Base-by-base conservation (phyloP, 2,888 invertebrate species). In the Dasypolia templi region DNA sequence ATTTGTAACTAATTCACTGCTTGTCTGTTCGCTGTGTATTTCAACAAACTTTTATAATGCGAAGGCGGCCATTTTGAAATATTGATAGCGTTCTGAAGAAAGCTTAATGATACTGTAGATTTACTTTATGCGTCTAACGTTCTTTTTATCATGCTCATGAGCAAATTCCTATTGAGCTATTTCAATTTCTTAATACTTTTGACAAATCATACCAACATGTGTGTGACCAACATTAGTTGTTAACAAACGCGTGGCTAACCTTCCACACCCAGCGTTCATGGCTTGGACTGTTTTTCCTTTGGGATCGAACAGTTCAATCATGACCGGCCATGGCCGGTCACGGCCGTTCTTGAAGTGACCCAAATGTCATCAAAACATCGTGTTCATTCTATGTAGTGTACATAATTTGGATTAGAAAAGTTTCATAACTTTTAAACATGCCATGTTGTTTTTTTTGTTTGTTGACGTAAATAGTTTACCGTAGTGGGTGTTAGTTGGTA, bases 291-390 rank as follows among this genome's bases (percentile, higher is more conserved):
- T n/a, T n/a, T n/a, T n/a, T n/a, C n/a, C n/a, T n/a, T 71, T 74
- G 46, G 44, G 65, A 56, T 55, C 49, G 63, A 51, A 63, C 49
- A 70, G 82, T 74, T 82, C 72, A 74, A 72, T n/a, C n/a, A n/a
- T n/a, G n/a, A n/a, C n/a, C n/a, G n/a, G n/a, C n/a, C n/a, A n/a
- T n/a, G n/a, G n/a, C n/a, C n/a, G 83, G 85, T 85, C 79, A 84
- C 61, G 76, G 74, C 58, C 85, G 58, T 59, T 62, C 61, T 75
- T 79, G 70, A 62, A 61, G 63, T 82, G 82, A 79, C 73, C 85
- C 73, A 85, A 79, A 83, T 75, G 49, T 64, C 73, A 63, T 65
- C 32, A 75, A 72, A 65, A 73, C 59, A 66, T 68, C 39, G 62
- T 39, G 72, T 49, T 42, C 7, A 26, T 55, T 72, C 11, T 63